Conservation (phyloP, 2,797 vertebrate genomes). For the Limosa lapponica region DNA sequence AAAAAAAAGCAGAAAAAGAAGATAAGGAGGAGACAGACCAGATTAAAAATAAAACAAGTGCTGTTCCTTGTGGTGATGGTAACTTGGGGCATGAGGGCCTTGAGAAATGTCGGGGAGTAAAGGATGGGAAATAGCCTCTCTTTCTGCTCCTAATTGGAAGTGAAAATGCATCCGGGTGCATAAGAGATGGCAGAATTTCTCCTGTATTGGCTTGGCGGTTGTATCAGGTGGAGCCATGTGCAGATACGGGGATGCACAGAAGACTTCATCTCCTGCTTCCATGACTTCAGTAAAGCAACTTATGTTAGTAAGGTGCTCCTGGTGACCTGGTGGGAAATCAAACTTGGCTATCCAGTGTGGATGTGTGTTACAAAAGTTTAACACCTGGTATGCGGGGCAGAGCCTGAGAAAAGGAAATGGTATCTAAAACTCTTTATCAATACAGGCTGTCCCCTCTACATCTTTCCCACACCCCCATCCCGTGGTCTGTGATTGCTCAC, state of each 20-base stretch:
- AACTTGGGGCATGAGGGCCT: not conserved
- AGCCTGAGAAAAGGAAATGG: not conserved
- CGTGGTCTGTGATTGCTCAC: not conserved
- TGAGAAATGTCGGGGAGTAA: not conserved
- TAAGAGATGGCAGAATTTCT: not conserved
- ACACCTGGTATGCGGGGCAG: not conserved
- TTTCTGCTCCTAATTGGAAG: not conserved
- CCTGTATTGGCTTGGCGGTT: not conserved
- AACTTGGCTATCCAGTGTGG: not conserved
- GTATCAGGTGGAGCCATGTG: not conserved
- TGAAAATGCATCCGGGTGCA: not conserved
- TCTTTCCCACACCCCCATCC: rapidly evolving
- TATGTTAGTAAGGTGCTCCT: not conserved
- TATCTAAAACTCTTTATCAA: not conserved
- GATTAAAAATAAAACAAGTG: slow-evolving; percentile 30
- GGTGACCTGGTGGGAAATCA: not conserved
- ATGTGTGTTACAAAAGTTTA: not conserved
- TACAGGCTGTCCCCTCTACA: rapidly evolving
- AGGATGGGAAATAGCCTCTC: not conserved
- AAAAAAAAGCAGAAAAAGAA: not conserved
- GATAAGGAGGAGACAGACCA: not conserved
- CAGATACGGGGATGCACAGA: not conserved
- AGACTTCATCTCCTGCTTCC: not conserved
- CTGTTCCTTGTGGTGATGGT: not conserved
- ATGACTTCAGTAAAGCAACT: rapidly evolving